phyloP scores from a whole-genome alignment of 2,113 vertebrate genomes.

The Galbula dea region DNA sequence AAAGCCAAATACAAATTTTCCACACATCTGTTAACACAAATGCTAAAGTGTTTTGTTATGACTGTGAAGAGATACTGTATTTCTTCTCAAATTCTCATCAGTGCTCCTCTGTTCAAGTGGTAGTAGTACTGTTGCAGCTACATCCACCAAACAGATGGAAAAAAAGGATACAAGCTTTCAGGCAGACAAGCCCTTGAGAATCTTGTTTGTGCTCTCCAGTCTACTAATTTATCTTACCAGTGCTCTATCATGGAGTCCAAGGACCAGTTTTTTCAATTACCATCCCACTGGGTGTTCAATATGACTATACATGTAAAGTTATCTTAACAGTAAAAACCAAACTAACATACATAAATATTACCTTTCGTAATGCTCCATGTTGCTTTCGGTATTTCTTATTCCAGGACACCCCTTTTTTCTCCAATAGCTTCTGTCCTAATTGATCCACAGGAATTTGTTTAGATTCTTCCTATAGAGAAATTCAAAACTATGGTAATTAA shows the following conservation, averaged over 20 bases:
- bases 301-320: background rate
- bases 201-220: accelerated
- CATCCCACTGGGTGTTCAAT: background rate
- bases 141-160: background rate
- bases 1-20: background rate
- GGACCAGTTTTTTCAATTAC: background rate
- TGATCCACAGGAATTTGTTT: conserved; percentile 79
- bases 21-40: background rate
- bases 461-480: conserved; percentile 61
- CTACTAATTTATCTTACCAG: background rate
- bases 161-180: background rate
- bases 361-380: conserved; percentile 87
- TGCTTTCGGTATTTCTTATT: conserved; percentile 90
- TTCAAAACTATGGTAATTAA: background rate
- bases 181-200: background rate
- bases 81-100: too few relatives aligned
- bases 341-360: background rate
- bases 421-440: conserved; percentile 89
- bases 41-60: background rate
- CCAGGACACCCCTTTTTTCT: conserved; percentile 88
- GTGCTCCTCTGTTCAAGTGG: background rate
- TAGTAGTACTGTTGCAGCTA: background rate
- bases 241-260: background rate
- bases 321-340: background rate
- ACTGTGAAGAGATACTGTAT: too few relatives aligned